Base-by-base conservation (phyloP, 2,888 invertebrate species). In the Apodemia mormo region DNA sequence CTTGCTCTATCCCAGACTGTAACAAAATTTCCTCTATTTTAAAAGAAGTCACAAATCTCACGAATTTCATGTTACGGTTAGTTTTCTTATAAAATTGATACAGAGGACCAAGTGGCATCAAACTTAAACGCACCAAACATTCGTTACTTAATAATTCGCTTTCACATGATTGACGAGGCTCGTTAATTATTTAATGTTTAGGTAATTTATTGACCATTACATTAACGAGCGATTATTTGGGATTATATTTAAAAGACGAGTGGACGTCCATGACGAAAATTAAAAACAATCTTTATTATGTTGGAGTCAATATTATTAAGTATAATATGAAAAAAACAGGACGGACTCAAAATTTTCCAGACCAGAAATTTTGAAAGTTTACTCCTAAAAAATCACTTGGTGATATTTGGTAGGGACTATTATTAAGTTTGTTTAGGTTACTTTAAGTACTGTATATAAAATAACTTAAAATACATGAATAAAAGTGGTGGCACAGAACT, bases 401-500 rank as follows among this genome's bases (percentile, higher is more conserved):
- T 64, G 64, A 64, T 64, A 37, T 37, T 64, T 61, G 61, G 37
- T 33, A 33, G 64, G n/a, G 33, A 14, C 64, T 64, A 61, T 30
- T 61, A 12, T 58, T 54, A 54, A 54, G 12, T 14, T 30, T 33
- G 14, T 49, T 49, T 14, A 49, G 45, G 49, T 40, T 68, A 22
- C 22, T 22, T 22, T 22, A 68, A 65, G 54, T 65, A 68, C 65
- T 65, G 65, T 54, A 69, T 30, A 52, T 49, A 14, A 49, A 49
- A 30, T 68, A 68, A 68, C 33, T 52, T 66, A 45, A 29, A 64
- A 37, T 68, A 68, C 64, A 54, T 22, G 65, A 69, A 65, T 65
- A 69, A 69, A 65, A 72, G 73, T 75, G 75, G 75, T 72, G 72
- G 73, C 71, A 70, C 72, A 71, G 68, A 85, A 81, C 88, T 86